These are phyloP conservation scores for Microctenopoma stevenorrisi DNA, from an alignment of 2,797 vertebrate genomes.

Conservation along the genomic window DNA sequence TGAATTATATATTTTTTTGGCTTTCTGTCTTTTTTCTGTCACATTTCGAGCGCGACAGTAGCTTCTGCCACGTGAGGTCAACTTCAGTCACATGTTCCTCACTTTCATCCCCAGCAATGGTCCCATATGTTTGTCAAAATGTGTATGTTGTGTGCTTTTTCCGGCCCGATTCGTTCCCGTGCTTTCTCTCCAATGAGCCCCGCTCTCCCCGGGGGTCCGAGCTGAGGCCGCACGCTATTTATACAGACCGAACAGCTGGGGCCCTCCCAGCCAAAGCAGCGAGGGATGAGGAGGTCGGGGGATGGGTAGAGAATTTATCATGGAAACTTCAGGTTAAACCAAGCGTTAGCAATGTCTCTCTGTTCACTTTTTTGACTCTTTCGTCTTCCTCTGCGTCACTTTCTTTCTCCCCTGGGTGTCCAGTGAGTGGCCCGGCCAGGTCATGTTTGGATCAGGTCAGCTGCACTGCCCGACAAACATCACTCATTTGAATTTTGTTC, in stretches of 20 bases:
- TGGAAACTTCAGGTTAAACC: slow-evolving; percentile 84
- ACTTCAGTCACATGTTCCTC: slow-evolving; percentile 79
- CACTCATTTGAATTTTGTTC: slow-evolving; percentile 24
- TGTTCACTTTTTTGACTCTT: slow-evolving; percentile 43
- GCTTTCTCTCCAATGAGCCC: slow-evolving; percentile 82
- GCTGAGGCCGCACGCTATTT: slow-evolving; percentile 84
- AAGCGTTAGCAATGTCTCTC: slow-evolving; percentile 79
- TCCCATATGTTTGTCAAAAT: slow-evolving; percentile 87
- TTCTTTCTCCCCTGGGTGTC: slow-evolving; percentile 45
- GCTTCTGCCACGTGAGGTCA: slow-evolving; percentile 75
- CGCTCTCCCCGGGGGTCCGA: slow-evolving; percentile 76
- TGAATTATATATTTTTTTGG: slow-evolving; percentile 10
- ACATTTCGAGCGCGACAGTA: slow-evolving; percentile 50
- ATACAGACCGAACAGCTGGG: slow-evolving; percentile 88
- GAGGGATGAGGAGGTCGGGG: slow-evolving; percentile 56
- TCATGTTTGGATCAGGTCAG: slow-evolving; percentile 54
- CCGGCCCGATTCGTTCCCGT: slow-evolving; percentile 81
- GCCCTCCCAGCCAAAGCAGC: slow-evolving; percentile 83
- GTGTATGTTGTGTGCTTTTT: slow-evolving; percentile 85
- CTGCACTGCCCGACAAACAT: slow-evolving; percentile 41
- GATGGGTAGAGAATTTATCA: slow-evolving; percentile 76
- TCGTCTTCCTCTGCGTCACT: slow-evolving; percentile 45
- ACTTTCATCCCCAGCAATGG: slow-evolving; percentile 79
- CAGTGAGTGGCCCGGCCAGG: slow-evolving; percentile 39
- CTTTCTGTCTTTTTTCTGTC: slow-evolving; percentile 12